phyloP scores from a whole-genome alignment of 2,113 vertebrate species.

The Solenodon paradoxus region DNA sequence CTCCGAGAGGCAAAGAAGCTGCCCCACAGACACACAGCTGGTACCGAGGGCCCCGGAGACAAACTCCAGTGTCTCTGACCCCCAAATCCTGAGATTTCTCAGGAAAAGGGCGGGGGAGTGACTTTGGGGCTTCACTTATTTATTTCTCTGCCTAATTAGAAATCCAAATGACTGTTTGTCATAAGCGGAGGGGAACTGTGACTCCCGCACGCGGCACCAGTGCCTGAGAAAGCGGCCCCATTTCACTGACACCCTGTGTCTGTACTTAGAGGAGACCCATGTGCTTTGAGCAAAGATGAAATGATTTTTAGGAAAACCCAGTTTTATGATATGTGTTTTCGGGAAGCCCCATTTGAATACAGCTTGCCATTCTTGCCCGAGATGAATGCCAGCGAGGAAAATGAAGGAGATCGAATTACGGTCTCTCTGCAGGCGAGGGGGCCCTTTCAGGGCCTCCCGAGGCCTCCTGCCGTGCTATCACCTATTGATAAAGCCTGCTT shows the following conservation, averaged over 20 bases:
- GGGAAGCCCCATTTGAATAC: conserved; percentile 77
- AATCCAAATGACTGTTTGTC: conserved; percentile 47
- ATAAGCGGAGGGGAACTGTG: not conserved
- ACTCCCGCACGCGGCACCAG: too few species aligned
- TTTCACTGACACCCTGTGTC: not conserved
- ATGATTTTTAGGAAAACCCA: conserved; percentile 73
- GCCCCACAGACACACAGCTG: not conserved
- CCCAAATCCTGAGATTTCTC: not conserved
- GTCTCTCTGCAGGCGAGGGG: conserved; percentile 81
- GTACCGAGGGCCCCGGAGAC: not conserved
- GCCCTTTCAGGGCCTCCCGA: conserved; percentile 81
- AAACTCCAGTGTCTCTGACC: not conserved
- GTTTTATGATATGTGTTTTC: conserved; percentile 76
- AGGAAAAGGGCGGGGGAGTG: not conserved
- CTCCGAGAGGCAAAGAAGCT: not conserved
- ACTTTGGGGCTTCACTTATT: not conserved
- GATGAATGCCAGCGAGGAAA: conserved; percentile 79
- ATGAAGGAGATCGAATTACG: conserved; percentile 86
- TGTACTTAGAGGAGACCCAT: not conserved
- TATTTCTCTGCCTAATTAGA: conserved; percentile 44
- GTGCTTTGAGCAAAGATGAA: conserved; percentile 73
- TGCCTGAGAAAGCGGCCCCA: not conserved
- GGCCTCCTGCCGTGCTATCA: conserved; percentile 84
- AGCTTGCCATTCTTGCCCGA: conserved; percentile 77
- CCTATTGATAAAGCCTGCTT: conserved; percentile 87